Base-by-base conservation (phyloP, 1,140 invertebrate genomes). In the Sminthurides bifidus region DNA sequence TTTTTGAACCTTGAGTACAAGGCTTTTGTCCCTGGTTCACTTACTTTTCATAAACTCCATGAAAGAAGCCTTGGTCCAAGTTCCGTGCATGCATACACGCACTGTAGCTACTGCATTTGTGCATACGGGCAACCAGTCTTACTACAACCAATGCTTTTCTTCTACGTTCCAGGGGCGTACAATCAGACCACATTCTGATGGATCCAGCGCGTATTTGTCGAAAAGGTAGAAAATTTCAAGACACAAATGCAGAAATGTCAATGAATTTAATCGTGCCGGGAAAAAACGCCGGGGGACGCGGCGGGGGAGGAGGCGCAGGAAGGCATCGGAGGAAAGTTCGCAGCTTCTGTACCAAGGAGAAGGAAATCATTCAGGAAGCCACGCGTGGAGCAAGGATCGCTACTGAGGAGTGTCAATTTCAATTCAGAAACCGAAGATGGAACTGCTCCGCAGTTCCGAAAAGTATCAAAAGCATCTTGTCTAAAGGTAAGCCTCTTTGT, bases 131-230 rank as follows among this genome's bases (percentile, higher is more conserved):
- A n/a, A n/a, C n/a, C n/a, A n/a, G n/a, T n/a, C n/a, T n/a, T n/a
- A n/a, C n/a, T n/a, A n/a, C n/a, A n/a, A n/a, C n/a, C n/a, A n/a
- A n/a, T n/a, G n/a, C n/a, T n/a, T 41, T 41, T 41, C 15, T 41
- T 6, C n/a, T 41, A 17, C n/a, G n/a, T 41, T 41, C 33, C 8
- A 41, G 38, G 23, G 46, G 46, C 6, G 27, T 33, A 23, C 37
- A 44, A 17, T 71, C 72, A 67, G 88, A 81, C 71, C 85, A 87
- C 67, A 77, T 91, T 66, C 79, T 92, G 63, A 79, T 92, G 75
- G 88, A 94, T 73, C 85, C 87, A 45, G 81, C 82, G 68, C 78
- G 84, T 69, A 81, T 92, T 60, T 94, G 90, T 72, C 83, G 82
- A 63, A 86, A 88, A 72, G 81, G 81, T 41, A 14, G 52, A 21